Conservation (phyloP, 2,797 vertebrate species). For the Darevskia nairensis region DNA sequence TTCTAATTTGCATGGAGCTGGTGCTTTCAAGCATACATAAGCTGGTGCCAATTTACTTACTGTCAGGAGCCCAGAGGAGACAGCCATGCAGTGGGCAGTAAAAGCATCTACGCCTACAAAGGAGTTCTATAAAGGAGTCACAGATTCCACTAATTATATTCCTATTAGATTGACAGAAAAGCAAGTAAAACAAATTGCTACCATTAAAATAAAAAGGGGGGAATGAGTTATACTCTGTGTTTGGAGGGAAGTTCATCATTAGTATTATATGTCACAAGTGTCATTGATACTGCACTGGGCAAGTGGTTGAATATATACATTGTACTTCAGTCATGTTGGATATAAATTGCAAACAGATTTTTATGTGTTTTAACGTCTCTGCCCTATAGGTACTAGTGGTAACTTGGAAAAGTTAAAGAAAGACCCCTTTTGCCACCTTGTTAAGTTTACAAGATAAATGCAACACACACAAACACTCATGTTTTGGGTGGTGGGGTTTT, state of each 20-base stretch:
- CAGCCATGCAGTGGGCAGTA: background rate
- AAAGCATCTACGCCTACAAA: constrained; percentile 20
- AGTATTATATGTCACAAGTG: background rate
- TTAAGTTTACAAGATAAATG: too few species aligned
- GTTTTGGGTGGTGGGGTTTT: too few species aligned
- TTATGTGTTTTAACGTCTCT: background rate
- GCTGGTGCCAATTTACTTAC: constrained; percentile 24
- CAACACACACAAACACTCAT: too few species aligned
- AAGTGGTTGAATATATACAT: background rate
- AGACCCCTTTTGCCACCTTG: too few species aligned
- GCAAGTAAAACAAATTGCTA: background rate
- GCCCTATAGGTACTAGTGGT: background rate
- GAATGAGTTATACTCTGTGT: background rate
- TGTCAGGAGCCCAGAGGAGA: constrained; percentile 18
- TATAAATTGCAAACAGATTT: background rate
- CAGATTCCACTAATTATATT: constrained; percentile 10
- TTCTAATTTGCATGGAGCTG: constrained; percentile 39
- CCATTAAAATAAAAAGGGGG: background rate
- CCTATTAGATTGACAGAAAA: background rate
- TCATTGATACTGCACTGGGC: background rate
- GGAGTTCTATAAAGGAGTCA: constrained; percentile 8
- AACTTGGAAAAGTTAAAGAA: background rate
- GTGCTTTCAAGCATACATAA: constrained; percentile 1
- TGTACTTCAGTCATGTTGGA: background rate
- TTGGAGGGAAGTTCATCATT: background rate